phyloP scores from a whole-genome alignment of 2,797 vertebrate species.

The Mus caroli region DNA sequence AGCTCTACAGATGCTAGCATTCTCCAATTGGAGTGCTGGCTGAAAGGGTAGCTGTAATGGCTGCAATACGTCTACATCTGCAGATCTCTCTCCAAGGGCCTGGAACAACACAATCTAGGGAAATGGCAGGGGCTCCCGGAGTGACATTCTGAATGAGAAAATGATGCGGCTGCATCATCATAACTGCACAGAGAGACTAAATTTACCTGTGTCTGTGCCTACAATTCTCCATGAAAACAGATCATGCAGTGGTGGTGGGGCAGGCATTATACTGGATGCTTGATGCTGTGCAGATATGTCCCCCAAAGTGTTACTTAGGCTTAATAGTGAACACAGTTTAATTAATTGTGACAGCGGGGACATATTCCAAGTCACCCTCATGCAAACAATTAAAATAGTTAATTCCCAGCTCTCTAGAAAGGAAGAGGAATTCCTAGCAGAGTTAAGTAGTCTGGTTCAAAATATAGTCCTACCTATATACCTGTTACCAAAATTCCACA shows the following conservation, averaged over 20 bases:
- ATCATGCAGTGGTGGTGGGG: neutral
- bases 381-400: slow-evolving; percentile 10
- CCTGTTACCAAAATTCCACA: neutral
- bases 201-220: neutral
- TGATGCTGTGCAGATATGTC: neutral
- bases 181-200: neutral
- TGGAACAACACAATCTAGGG: neutral
- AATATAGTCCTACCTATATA: neutral
- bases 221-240: neutral
- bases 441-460: neutral
- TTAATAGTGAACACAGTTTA: slow-evolving; percentile 50
- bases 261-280: neutral
- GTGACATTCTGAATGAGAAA: neutral
- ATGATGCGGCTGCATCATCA: neutral
- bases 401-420: slow-evolving; percentile 55
- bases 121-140: neutral
- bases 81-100: neutral
- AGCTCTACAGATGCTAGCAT: neutral
- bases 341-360: slow-evolving; percentile 64
- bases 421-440: neutral
- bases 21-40: neutral
- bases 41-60: neutral
- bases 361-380: slow-evolving; percentile 24
- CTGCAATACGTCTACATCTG: neutral
- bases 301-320: slow-evolving; percentile 28